Evolutionary conservation across 1,140 invertebrate genomes (phyloP), one percentile per base, ranked within the genome.

Genomic region (Lasioglossum baleicum): DNA sequence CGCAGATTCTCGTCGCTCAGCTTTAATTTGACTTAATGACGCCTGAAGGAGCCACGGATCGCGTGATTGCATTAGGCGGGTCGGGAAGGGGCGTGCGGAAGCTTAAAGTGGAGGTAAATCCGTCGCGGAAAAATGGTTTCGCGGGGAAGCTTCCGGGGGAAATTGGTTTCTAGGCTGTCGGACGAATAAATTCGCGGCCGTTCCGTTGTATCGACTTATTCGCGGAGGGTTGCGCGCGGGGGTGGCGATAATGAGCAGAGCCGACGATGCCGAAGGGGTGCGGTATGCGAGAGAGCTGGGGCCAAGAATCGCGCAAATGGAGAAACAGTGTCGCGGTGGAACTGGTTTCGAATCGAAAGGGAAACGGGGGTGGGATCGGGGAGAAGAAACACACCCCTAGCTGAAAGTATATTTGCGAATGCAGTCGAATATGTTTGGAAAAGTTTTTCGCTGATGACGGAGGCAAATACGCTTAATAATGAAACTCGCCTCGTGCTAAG

Each of bases 141-240:
- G n/a, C 53, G 22, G 6, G 53, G 22, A 2, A n/a, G 65, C 35
- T 68, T 60, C 42, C 48, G 40, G 26, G 31, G 66, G 35, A 58
- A 75, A 75, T 75, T 58, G 64, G 17, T 71, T 40, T 15, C 40
- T 0, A 11, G 44, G 8, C 44, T 10, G 44, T 13, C 44, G 8
- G 48, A 2, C 22, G 5, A 6, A 76, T 56, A 76, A 48, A 53
- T 63, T 70, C 44, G 20, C 11, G 56, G 2, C 5, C 56, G 44
- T 48, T 51, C 17, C 26, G 15, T 58, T 26, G 56, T 70, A 63
- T 51, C 48, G 64, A 66, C 44, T 65, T 42, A 69, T 69, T 31
- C 20, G 10, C 31, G 4, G 20, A 20, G 11, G 40, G 2, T 10
- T 11, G 17, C 31, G 67, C 44, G 17, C 51, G 51, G 51, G 51